phyloP scores from a whole-genome alignment of 2,113 vertebrate species.

The Esox niger region DNA sequence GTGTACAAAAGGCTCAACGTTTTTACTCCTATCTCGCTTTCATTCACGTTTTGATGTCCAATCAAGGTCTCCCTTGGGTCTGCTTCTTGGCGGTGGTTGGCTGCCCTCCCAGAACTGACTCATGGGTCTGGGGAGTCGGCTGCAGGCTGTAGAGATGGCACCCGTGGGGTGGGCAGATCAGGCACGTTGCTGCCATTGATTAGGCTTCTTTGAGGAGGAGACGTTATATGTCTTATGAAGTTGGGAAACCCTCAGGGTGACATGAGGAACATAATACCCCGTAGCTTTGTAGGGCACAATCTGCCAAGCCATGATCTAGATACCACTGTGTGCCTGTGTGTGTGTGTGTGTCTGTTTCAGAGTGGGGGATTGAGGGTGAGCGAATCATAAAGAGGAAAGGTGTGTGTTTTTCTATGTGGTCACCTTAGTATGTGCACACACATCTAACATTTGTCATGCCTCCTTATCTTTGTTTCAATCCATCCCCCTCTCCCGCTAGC shows the following conservation, averaged over 20 bases:
- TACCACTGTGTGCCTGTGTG: background rate
- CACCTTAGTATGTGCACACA: too few species aligned
- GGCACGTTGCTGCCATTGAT: slow-evolving; percentile 13
- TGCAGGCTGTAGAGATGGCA: background rate
- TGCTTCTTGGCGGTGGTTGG: background rate
- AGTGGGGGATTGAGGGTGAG: too few species aligned
- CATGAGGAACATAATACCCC: slow-evolving; percentile 30
- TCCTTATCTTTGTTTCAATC: slow-evolving; percentile 11
- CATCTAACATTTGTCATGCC: slow-evolving; percentile 22
- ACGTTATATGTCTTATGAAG: slow-evolving; percentile 22
- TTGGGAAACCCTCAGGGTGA: slow-evolving; percentile 40
- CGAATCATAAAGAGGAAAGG: too few species aligned
- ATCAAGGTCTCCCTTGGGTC: background rate
- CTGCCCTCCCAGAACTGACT: slow-evolving; percentile 22
- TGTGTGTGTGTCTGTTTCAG: too few species aligned
- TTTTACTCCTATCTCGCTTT: background rate
- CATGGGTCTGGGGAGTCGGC: background rate
- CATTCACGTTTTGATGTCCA: background rate
- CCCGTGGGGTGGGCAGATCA: background rate
- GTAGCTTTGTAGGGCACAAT: background rate
- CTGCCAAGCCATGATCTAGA: slow-evolving; percentile 10
- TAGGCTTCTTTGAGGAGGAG: slow-evolving; percentile 19
- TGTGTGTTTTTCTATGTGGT: too few species aligned
- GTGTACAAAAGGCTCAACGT: background rate
- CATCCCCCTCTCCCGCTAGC: background rate